Evolutionary conservation across 2,888 invertebrate genomes (phyloP), one percentile per base, ranked within the genome.

Genomic region (Hanleya hanleyi): DNA sequence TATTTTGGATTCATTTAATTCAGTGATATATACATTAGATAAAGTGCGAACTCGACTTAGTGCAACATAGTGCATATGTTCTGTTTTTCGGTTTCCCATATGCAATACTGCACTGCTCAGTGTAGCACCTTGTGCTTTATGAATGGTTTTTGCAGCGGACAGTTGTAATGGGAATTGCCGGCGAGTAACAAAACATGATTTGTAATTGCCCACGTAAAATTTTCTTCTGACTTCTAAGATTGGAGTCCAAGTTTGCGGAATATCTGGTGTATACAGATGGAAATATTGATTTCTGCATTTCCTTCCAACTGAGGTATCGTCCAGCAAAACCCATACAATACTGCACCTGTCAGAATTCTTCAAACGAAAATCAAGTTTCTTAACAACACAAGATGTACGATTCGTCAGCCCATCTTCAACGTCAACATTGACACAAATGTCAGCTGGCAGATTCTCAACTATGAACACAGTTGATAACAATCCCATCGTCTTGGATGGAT

Each of bases 281-380:
- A 69, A 66, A 49, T 71, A 75, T 41, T 70, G 65, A 0, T 15
- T 47, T 38, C 78, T 36, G 62, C n/a, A n/a, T n/a, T n/a, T n/a
- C n/a, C n/a, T n/a, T 12, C 80, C 80, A 66, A 75, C 71, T 9
- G n/a, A 0, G 1, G 15, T 9, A 26, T 74, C 67, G 7, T 74
- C 68, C 71, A 81, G 80, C n/a, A 62, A 2, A 12, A 81, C 79
- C 80, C 79, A 81, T 7, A 81, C 62, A 41, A n/a, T n/a, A n/a
- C n/a, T n/a, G n/a, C n/a, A n/a, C n/a, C n/a, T n/a, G n/a, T n/a
- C n/a, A n/a, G n/a, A n/a, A n/a, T n/a, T n/a, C n/a, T n/a, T n/a
- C n/a, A n/a, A n/a, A n/a, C n/a, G n/a, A n/a, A n/a, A n/a, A n/a
- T n/a, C n/a, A n/a, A n/a, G n/a, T n/a, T n/a, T n/a, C n/a, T n/a